phyloP scores from a whole-genome alignment of 2,888 invertebrate genomes.

The Orthosia gracilis region DNA sequence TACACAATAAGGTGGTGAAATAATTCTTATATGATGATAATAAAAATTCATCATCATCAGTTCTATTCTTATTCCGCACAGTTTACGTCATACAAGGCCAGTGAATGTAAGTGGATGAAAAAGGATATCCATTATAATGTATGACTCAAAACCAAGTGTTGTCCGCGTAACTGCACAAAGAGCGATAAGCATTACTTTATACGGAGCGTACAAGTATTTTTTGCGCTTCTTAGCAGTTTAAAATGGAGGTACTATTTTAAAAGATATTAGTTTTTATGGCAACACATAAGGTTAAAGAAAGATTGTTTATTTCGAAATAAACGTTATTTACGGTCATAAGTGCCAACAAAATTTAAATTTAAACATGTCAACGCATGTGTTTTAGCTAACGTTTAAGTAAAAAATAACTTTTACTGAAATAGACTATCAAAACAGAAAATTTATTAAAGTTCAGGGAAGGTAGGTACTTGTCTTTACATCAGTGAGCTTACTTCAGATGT shows the following conservation, averaged over 20 bases:
- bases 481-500: conserved; percentile 25
- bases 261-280: conserved; percentile 28
- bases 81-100: conserved; percentile 35
- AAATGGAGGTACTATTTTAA: conserved; percentile 28
- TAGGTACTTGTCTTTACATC: conserved; percentile 10
- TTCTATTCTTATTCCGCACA: conserved; percentile 24
- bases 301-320: conserved; percentile 9
- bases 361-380: neutral
- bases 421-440: neutral
- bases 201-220: conserved; percentile 25
- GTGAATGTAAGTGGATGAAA: conserved; percentile 48
- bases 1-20: no score
- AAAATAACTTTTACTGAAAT: neutral
- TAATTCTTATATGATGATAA: no score
- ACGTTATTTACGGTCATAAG: neutral
- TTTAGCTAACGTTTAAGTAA: conserved; percentile 1
- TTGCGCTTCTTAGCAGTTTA: conserved; percentile 14
- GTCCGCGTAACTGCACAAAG: conserved; percentile 34
- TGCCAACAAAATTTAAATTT: neutral
- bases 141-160: conserved; percentile 50
- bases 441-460: neutral
- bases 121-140: conserved; percentile 42
- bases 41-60: no score
- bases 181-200: conserved; percentile 39
- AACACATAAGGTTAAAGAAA: conserved; percentile 1